Percentiles rank a stretch among this genome's conserved stretches.
phyloP scores from a whole-genome alignment of 1,140 invertebrate genomes.

The Danaus melanippus region DNA sequence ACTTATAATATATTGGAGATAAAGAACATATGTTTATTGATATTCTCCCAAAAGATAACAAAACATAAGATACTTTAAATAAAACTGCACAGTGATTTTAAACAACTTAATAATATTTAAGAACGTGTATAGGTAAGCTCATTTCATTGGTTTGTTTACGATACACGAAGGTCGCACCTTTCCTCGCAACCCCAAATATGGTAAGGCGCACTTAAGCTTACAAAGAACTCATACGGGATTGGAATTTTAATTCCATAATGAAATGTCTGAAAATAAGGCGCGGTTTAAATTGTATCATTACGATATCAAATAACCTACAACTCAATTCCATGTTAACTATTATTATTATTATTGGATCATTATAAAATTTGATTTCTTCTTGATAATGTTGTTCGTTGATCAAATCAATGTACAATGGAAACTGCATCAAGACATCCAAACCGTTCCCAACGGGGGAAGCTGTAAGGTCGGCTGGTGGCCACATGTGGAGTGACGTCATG shows the following conservation, averaged over 20 bases:
- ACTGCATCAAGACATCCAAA: slow-evolving; percentile 24
- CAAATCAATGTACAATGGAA: slow-evolving; percentile 7
- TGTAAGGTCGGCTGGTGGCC: slow-evolving; percentile 30
- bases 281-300: too few relatives aligned
- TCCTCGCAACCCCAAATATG: slow-evolving; percentile 18
- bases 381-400: not conserved
- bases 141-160: slow-evolving; percentile 24
- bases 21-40: too few relatives aligned
- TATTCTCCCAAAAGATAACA: too few relatives aligned
- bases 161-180: slow-evolving; percentile 24
- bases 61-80: too few relatives aligned
- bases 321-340: not conserved
- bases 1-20: too few relatives aligned
- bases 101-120: slow-evolving; percentile 1
- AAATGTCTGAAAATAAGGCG: too few relatives aligned
- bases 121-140: slow-evolving; percentile 3
- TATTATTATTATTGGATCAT: not conserved
- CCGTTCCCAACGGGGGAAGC: slow-evolving; percentile 26
- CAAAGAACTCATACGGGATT: slow-evolving; percentile 4
- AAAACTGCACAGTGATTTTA: too few relatives aligned
- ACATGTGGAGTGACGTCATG: slow-evolving; percentile 50
- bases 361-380: too few relatives aligned
- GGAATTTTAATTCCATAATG: slow-evolving; percentile 13
- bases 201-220: slow-evolving; percentile 7
- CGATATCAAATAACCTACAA: not conserved